Percentiles rank a stretch among this genome's conserved stretches.
phyloP scores from a whole-genome alignment of 1,140 invertebrate species.

The Triops cancriformis region DNA sequence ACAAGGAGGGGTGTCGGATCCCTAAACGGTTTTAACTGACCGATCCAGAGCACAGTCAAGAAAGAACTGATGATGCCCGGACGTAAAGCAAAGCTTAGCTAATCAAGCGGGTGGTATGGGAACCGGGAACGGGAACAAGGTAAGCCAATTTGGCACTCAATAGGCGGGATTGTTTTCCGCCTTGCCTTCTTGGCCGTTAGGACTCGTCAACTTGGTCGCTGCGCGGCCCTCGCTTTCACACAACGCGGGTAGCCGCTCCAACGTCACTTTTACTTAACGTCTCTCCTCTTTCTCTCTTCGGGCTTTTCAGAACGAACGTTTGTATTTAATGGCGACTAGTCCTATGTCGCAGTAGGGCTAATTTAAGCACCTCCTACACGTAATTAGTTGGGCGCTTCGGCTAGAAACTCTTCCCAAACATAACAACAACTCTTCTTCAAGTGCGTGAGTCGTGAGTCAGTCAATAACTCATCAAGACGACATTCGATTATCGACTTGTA shows the following conservation, averaged over 20 bases:
- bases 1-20: background rate
- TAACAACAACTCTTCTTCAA: background rate
- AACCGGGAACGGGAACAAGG: slow-evolving; percentile 3
- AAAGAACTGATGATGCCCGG: background rate
- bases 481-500: background rate
- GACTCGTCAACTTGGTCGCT: slow-evolving; percentile 4
- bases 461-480: background rate
- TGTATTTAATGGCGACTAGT: background rate
- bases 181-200: background rate
- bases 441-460: slow-evolving; percentile 4
- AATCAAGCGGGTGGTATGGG: background rate
- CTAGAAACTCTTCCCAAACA: background rate
- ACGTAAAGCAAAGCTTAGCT: background rate
- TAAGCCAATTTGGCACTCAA: slow-evolving; percentile 13
- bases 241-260: background rate
- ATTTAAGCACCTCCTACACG: background rate
- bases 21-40: background rate
- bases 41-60: slow-evolving; percentile 4
- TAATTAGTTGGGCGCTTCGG: background rate
- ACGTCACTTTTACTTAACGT: background rate
- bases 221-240: background rate
- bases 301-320: background rate
- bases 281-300: background rate
- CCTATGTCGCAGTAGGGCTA: background rate
- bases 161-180: slow-evolving; percentile 12